Conservation (phyloP, 2,797 vertebrate species). For the Rhabdophis nuchalis region DNA sequence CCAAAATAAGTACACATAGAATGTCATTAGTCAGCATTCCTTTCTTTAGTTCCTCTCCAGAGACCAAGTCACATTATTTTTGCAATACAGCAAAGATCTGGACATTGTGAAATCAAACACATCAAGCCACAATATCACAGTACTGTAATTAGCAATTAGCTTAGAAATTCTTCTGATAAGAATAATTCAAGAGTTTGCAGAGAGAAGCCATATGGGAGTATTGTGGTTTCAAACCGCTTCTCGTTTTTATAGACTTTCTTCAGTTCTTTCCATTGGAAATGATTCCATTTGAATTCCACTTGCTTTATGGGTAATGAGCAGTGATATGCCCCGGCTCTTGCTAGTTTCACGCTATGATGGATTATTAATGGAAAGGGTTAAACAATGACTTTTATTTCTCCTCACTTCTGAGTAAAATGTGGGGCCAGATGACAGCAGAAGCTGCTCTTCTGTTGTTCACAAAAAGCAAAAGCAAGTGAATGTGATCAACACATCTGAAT, state of each 20-base stretch:
- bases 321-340: conserved; percentile 14
- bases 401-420: conserved; percentile 26
- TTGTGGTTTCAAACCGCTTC: conserved; percentile 12
- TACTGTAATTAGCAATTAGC: conserved; percentile 13
- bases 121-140: background rate
- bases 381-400: conserved; percentile 30
- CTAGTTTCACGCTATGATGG: conserved; percentile 30
- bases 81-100: background rate
- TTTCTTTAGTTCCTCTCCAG: background rate
- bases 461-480: background rate
- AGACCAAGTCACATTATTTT: background rate
- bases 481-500: background rate
- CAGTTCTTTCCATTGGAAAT: conserved; percentile 10
- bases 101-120: background rate
- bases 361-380: conserved; percentile 33
- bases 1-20: background rate
- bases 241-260: conserved; percentile 27
- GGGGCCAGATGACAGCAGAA: conserved; percentile 10
- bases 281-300: conserved; percentile 22
- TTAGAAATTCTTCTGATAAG: conserved; percentile 6
- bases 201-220: conserved; percentile 14
- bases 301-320: conserved; percentile 32
- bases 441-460: background rate
- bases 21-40: background rate
- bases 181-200: background rate